These are phyloP conservation scores for Drosophila takahashii DNA, from an alignment of 1,140 invertebrate species.

Conservation along the genomic window DNA sequence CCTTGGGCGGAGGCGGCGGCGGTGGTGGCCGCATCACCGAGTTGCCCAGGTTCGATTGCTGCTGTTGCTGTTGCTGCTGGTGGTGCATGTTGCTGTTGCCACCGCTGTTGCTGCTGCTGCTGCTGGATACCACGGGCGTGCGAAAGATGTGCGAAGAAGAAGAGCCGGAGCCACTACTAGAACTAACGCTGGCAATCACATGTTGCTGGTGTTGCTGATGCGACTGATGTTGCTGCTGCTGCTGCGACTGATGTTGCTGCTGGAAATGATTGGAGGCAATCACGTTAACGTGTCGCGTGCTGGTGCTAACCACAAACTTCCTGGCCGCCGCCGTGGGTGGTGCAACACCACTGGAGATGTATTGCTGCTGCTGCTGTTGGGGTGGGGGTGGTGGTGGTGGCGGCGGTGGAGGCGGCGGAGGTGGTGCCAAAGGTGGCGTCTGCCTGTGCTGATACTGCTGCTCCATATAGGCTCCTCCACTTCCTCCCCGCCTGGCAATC, in stretches of 20 bases:
- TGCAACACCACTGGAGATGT: constrained; percentile 25
- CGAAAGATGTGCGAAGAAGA: constrained; percentile 73
- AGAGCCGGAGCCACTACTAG: constrained; percentile 45
- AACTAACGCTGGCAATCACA: constrained; percentile 59
- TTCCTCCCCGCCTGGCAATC: constrained; percentile 45
- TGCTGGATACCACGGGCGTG: constrained; percentile 81
- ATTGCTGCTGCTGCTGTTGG: constrained; percentile 46
- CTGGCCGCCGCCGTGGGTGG: constrained; percentile 66
- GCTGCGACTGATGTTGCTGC: constrained; percentile 52
- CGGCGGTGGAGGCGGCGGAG: constrained; percentile 42
- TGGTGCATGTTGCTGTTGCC: constrained; percentile 37
- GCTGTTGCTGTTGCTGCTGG: constrained; percentile 37
- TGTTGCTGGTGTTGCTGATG: constrained; percentile 57
- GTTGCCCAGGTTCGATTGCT: constrained; percentile 41
- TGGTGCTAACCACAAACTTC: constrained; percentile 77
- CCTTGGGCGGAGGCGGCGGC: constrained; percentile 86
- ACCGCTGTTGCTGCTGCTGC: constrained; percentile 47
- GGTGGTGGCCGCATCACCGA: constrained; percentile 87
- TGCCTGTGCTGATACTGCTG: constrained; percentile 64
- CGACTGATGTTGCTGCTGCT: constrained; percentile 17
- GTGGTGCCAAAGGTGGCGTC: constrained; percentile 59
- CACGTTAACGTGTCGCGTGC: constrained; percentile 73
- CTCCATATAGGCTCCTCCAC: constrained; percentile 41
- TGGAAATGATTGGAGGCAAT: constrained; percentile 73
- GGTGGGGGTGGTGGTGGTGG: constrained; percentile 46